phyloP scores from a whole-genome alignment of 1,140 invertebrate species.

The Drosophila sproati region DNA sequence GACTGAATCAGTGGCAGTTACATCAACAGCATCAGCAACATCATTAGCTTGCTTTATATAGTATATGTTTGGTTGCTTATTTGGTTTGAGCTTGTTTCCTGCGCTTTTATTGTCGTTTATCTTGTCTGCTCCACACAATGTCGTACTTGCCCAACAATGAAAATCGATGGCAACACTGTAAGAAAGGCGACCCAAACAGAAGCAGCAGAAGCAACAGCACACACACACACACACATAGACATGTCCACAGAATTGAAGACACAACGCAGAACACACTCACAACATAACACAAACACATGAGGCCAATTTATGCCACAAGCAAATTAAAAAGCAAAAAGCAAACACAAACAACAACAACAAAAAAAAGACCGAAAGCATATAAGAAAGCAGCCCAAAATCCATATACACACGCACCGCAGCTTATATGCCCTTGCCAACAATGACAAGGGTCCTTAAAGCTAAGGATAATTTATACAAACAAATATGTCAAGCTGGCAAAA shows the following conservation, averaged over 20 bases:
- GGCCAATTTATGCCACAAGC: conserved; percentile 45
- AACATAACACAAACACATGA: conserved; percentile 22
- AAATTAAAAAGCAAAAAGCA: conserved; percentile 42
- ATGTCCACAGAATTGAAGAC: background rate
- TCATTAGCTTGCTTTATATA: conserved; percentile 21
- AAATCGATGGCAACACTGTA: conserved; percentile 49
- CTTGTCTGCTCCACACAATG: conserved; percentile 38
- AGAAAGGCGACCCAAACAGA: conserved; percentile 13
- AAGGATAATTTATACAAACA: background rate
- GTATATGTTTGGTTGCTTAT: conserved; percentile 6
- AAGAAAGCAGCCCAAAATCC: background rate
- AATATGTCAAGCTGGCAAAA: background rate
- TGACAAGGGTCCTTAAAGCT: background rate
- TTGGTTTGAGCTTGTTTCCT: conserved; percentile 36
- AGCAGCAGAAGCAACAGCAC: background rate
- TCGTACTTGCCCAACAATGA: conserved; percentile 30
- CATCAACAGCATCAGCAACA: conserved; percentile 22
- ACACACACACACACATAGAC: background rate
- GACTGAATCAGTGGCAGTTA: conserved; percentile 32
- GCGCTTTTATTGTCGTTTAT: conserved; percentile 51
- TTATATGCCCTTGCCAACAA: conserved; percentile 3
- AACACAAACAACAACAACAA: conserved; percentile 14
- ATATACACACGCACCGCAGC: background rate
- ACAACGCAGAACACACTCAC: conserved; percentile 17
- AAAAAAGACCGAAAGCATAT: background rate